phyloP scores from a whole-genome alignment of 2,888 invertebrate species.

The Odontocolon sp. region DNA sequence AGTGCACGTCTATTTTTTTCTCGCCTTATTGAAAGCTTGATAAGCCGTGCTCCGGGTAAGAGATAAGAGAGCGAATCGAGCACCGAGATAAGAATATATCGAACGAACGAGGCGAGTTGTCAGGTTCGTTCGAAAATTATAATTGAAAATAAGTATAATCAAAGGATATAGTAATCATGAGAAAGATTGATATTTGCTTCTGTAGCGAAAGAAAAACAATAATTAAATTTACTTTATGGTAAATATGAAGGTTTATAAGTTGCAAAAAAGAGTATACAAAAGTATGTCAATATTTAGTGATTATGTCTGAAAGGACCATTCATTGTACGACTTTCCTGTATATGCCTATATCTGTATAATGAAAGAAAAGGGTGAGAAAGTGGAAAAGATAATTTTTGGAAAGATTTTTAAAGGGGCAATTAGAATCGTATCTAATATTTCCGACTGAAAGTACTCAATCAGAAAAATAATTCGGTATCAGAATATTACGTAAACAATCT shows the following conservation, averaged over 20 bases:
- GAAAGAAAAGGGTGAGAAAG: too few species aligned
- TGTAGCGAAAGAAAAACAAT: background rate
- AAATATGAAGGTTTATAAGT: too few species aligned
- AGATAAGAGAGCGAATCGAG: slow-evolving; percentile 46
- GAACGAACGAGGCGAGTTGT: background rate
- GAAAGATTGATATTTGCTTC: background rate
- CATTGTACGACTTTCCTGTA: too few species aligned
- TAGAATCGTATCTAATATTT: slow-evolving; percentile 22
- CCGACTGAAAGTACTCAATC: background rate
- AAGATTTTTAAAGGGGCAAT: slow-evolving; percentile 1
- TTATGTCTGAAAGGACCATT: too few species aligned
- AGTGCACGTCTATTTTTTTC: background rate
- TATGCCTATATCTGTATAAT: too few species aligned
- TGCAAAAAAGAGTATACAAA: background rate
- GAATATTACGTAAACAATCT: slow-evolving; percentile 4
- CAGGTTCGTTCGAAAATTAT: background rate
- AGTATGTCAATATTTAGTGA: too few species aligned
- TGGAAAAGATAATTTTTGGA: background rate
- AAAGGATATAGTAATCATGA: background rate
- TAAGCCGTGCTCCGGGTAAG: slow-evolving; percentile 19
- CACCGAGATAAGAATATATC: slow-evolving; percentile 23
- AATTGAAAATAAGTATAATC: background rate
- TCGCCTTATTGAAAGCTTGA: slow-evolving; percentile 36
- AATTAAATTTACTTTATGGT: background rate
- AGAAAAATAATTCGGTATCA: background rate